phyloP scores from a whole-genome alignment of 2,113 vertebrate species.

The Indri indri region DNA sequence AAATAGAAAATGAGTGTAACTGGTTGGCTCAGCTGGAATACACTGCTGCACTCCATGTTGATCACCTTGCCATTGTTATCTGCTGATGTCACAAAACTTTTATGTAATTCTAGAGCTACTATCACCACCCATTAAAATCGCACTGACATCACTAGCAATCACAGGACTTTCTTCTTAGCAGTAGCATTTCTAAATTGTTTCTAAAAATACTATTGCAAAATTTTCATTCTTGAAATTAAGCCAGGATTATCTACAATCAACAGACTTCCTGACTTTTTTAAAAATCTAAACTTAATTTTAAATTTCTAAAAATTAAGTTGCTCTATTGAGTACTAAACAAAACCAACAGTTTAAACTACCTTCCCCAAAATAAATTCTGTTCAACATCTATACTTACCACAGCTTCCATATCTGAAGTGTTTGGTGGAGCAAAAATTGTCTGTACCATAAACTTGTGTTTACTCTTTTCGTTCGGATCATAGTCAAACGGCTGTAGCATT shows the following conservation, averaged over 20 bases:
- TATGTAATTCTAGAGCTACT: background rate
- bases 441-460: slow-evolving; percentile 99
- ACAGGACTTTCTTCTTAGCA: background rate
- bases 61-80: too few relatives aligned
- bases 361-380: slow-evolving; percentile 30
- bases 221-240: slow-evolving; percentile 3
- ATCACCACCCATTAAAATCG: background rate
- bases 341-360: slow-evolving; percentile 8
- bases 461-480: slow-evolving; percentile 99
- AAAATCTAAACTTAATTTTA: background rate
- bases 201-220: background rate
- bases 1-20: background rate
- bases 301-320: slow-evolving; percentile 18
- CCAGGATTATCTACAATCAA: background rate
- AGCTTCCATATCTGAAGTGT: slow-evolving; percentile 94
- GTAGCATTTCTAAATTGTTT: background rate
- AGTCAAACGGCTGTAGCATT: slow-evolving; percentile 99
- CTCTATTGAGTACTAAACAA: slow-evolving; percentile 31
- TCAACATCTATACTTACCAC: slow-evolving; percentile 89
- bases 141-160: background rate
- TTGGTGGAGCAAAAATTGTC: slow-evolving; percentile 95
- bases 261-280: background rate
- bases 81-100: background rate
- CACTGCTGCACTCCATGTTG: background rate
- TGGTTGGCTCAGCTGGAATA: background rate